phyloP scores from a whole-genome alignment of 2,888 invertebrate genomes.

The Apamea epomidion region DNA sequence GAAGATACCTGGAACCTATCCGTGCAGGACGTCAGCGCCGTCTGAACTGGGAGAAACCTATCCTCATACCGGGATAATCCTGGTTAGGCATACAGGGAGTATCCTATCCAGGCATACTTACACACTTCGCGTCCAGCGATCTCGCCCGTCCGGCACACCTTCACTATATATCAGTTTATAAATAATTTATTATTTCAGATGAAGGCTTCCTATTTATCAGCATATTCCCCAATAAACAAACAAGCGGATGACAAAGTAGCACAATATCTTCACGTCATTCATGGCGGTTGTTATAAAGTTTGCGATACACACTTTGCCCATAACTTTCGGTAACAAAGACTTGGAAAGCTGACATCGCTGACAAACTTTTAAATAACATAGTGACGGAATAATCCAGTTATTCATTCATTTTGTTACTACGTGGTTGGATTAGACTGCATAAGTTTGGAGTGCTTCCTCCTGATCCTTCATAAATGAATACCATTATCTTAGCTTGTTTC shows the following conservation, averaged over 20 bases:
- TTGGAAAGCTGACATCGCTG: slow-evolving; percentile 13
- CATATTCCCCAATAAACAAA: slow-evolving; percentile 3
- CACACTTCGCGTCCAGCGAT: too few relatives aligned
- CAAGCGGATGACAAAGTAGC: slow-evolving; percentile 5
- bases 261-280: slow-evolving; percentile 32
- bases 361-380: slow-evolving; percentile 53
- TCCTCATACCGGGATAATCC: too few relatives aligned
- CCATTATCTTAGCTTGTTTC: slow-evolving; percentile 20
- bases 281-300: slow-evolving; percentile 48
- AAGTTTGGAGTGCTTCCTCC: slow-evolving; percentile 12
- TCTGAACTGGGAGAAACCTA: too few relatives aligned
- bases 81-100: too few relatives aligned
- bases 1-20: too few relatives aligned
- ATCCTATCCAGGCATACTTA: too few relatives aligned
- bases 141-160: not conserved
- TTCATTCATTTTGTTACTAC: slow-evolving; percentile 34
- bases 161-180: not conserved
- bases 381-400: slow-evolving; percentile 38
- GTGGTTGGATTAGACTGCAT: slow-evolving; percentile 14
- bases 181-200: not conserved
- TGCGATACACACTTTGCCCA: slow-evolving; percentile 32
- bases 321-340: slow-evolving; percentile 50
- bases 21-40: too few relatives aligned
- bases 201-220: not conserved
- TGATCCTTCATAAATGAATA: slow-evolving; percentile 7